phyloP scores from a whole-genome alignment of 2,113 vertebrate genomes.

The Hydrochoerus hydrochaeris region DNA sequence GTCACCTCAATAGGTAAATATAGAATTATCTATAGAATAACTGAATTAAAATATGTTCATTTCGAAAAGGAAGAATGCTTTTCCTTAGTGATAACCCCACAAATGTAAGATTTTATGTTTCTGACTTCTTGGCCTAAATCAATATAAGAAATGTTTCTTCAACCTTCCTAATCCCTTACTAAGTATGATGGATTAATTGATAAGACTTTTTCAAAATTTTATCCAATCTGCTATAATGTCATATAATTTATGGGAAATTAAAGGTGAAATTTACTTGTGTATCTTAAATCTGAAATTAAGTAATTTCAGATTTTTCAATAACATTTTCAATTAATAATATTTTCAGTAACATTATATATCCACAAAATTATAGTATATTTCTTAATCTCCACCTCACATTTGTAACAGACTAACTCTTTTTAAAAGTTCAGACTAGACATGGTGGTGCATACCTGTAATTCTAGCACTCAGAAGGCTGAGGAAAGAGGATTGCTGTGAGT shows the following conservation, averaged over 20 bases:
- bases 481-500: not conserved
- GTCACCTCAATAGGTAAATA: not conserved
- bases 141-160: slow-evolving; percentile 15
- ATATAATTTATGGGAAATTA: not conserved
- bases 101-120: not conserved
- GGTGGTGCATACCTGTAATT: not conserved
- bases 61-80: not conserved
- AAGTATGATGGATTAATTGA: not conserved
- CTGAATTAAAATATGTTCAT: slow-evolving; percentile 1
- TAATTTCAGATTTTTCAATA: not conserved
- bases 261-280: not conserved
- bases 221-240: not conserved
- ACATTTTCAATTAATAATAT: too few relatives aligned
- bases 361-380: slow-evolving; percentile 6
- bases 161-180: not conserved
- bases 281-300: slow-evolving; percentile 18
- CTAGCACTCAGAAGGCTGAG: not conserved
- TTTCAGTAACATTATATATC: not conserved
- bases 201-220: not conserved
- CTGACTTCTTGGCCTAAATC: not conserved
- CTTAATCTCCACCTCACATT: slow-evolving; percentile 17
- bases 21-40: not conserved
- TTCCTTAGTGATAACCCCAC: not conserved
- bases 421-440: not conserved
- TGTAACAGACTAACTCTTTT: not conserved